Base-by-base conservation (phyloP, 2,113 vertebrate species). In the Pleuronectes platessa region DNA sequence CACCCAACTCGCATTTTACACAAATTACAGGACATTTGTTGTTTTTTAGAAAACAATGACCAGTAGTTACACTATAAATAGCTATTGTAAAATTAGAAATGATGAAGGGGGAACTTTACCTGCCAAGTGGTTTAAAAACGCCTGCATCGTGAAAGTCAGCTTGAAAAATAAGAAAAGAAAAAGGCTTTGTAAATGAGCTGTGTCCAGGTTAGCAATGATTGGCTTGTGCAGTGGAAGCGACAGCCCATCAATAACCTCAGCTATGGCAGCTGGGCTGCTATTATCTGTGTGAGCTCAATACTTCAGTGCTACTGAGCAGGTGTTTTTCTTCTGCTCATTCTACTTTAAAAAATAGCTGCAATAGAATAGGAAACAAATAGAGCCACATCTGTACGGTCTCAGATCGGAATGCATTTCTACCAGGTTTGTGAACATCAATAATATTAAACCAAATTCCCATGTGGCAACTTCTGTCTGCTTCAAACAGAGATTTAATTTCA, bases 181-280 rank as follows among this genome's bases (percentile, higher is more conserved):
- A 21, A 2, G 13, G 17, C 53, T 72, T 79, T 79, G 45, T 79
- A 65, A 82, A 82, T 76, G 79, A 68, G 64, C 21, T 53, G 9
- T 76, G 76, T 68, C 62, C 60, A 82, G 27, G 54, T 79, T 65
- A 61, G 64, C 68, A 76, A 55, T 79, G 76, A 72, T 73, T 76
- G 79, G 59, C 83, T 56, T 67, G 76, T 66, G 76, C 80, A 69
- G 72, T 54, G 64, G 49, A 47, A 61, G 59, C 18, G 61, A 70
- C 68, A 69, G 68, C 59, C 55, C 79, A 82, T 82, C 79, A 82
- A 79, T 86, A 79, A 82, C 68, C 67, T 8, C 40, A 12, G 68
- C 62, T 7, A 79, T 42, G 71, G 71, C 79, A 76, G 64, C 72
- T 69, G 83, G 59, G 37, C 63, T 24, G 54, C 20, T 68, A 68